Evolutionary conservation across 2,888 invertebrate genomes (phyloP).

Genomic region (Acanthoscelides obtectus): DNA sequence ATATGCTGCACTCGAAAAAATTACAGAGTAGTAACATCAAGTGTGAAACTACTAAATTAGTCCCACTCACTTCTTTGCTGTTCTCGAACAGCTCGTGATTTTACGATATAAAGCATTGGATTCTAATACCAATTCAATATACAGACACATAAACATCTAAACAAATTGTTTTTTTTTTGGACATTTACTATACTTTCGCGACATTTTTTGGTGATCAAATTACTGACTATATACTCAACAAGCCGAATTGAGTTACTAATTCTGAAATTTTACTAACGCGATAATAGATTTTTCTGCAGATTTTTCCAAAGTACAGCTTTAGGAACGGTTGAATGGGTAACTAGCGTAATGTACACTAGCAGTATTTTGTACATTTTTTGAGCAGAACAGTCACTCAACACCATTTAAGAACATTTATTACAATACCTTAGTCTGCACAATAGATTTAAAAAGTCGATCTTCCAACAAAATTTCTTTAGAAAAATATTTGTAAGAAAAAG

Average conservation of each 20-base stretch:
- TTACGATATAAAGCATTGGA: no score
- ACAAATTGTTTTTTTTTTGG: neutral
- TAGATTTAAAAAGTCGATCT: conserved; percentile 5
- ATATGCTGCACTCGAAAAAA: neutral
- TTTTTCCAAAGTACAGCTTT: conserved; percentile 8
- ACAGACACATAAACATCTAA: neutral
- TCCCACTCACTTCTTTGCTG: no score
- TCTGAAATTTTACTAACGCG: neutral
- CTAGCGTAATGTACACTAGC: conserved; percentile 8
- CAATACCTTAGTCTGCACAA: neutral
- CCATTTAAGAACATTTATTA: conserved; percentile 4
- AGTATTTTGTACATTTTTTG: conserved; percentile 17
- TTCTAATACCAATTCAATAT: neutral
- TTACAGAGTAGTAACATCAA: neutral
- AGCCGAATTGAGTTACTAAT: neutral
- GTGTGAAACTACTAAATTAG: neutral
- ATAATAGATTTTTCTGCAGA: conserved; percentile 9
- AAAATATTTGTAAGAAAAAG: no score
- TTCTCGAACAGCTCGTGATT: no score
- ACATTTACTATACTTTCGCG: neutral
- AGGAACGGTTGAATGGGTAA: conserved; percentile 11
- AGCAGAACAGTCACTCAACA: conserved; percentile 17
- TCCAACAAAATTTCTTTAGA: no score
- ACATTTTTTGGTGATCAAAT: neutral
- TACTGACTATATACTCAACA: neutral